Evolutionary conservation across 92 coral and sea anemone genomes (phyloP).

Genomic region (Epizoanthus fatuus): DNA sequence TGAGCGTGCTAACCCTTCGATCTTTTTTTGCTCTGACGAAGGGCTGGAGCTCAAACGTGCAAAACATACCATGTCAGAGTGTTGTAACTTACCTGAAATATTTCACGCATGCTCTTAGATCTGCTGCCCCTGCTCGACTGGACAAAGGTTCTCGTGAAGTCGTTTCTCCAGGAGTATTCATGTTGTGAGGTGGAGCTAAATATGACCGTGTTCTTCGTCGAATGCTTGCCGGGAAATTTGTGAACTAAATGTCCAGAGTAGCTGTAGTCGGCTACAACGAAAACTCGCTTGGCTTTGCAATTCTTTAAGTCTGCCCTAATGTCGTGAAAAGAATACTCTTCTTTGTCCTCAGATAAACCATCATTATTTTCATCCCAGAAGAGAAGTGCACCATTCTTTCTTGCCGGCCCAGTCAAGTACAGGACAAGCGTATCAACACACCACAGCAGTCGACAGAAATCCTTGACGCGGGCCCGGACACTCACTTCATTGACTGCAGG

Average conservation of each 20-base stretch:
- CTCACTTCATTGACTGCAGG: conserved; percentile 74
- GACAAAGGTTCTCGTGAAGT: conserved; percentile 74
- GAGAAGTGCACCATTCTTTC: conserved; percentile 91
- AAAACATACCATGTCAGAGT: too few relatives aligned
- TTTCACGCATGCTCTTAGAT: conserved; percentile 62
- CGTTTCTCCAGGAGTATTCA: conserved; percentile 79
- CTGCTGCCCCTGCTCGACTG: conserved; percentile 49
- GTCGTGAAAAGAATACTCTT: conserved; percentile 79
- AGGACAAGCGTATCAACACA: conserved; percentile 92
- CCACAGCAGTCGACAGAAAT: conserved; percentile 61
- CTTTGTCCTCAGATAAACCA: conserved; percentile 84
- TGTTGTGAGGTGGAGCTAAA: conserved; percentile 66
- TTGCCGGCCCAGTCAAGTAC: conserved; percentile 92
- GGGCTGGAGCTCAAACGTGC: too few relatives aligned
- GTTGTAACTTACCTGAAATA: conserved; percentile 72
- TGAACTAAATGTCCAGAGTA: conserved; percentile 88
- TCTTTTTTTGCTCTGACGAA: too few relatives aligned
- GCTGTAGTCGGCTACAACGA: conserved; percentile 93
- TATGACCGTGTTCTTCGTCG: conserved; percentile 52
- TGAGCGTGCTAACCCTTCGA: too few relatives aligned
- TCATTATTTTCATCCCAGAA: conserved; percentile 91
- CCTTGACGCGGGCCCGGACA: conserved; percentile 75
- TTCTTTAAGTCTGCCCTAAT: conserved; percentile 82
- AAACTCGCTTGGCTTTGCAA: conserved; percentile 87
- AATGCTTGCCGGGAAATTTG: conserved; percentile 62